A percentile compares a stretch with the other conserved stretches of the same genome.
phyloP scores from a whole-genome alignment of 1,140 invertebrate genomes.

The Cardiocondyla obscurior region DNA sequence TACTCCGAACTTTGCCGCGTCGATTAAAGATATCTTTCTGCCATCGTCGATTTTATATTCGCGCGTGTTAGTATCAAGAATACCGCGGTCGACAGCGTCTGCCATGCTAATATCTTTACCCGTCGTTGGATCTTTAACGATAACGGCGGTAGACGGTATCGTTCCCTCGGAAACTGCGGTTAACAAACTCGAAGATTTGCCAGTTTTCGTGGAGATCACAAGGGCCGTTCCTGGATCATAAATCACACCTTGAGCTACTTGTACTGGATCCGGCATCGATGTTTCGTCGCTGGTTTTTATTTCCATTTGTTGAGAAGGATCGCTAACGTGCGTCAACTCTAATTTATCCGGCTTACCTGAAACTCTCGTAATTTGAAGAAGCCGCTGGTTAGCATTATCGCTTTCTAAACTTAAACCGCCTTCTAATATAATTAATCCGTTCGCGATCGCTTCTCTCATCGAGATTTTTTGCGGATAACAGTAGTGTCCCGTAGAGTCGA shows the following conservation, averaged over 20 bases:
- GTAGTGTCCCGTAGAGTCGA: slow-evolving; percentile 92
- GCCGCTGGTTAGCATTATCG: slow-evolving; percentile 82
- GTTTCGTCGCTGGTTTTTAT: slow-evolving; percentile 83
- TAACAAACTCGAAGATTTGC: slow-evolving; percentile 88
- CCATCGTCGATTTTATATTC: slow-evolving; percentile 88
- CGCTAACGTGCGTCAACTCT: slow-evolving; percentile 85
- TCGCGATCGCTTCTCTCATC: slow-evolving; percentile 92
- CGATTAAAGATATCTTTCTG: slow-evolving; percentile 87
- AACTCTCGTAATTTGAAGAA: slow-evolving; percentile 87
- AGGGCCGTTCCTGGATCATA: slow-evolving; percentile 90
- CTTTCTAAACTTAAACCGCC: slow-evolving; percentile 82
- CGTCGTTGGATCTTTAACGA: slow-evolving; percentile 90
- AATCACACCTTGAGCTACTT: slow-evolving; percentile 88
- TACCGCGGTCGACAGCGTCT: slow-evolving; percentile 90
- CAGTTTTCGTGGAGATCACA: slow-evolving; percentile 89
- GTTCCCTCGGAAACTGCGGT: slow-evolving; percentile 88
- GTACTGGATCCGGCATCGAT: slow-evolving; percentile 87
- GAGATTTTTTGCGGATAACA: slow-evolving; percentile 85
- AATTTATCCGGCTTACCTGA: slow-evolving; percentile 87
- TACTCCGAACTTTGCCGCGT: slow-evolving; percentile 90
- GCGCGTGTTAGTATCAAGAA: slow-evolving; percentile 90
- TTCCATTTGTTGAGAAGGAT: slow-evolving; percentile 80
- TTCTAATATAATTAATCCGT: slow-evolving; percentile 87
- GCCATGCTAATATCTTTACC: slow-evolving; percentile 89
- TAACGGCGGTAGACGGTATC: slow-evolving; percentile 88